phyloP scores from a whole-genome alignment of 1,140 invertebrate genomes.

The Bombus sibiricus region DNA sequence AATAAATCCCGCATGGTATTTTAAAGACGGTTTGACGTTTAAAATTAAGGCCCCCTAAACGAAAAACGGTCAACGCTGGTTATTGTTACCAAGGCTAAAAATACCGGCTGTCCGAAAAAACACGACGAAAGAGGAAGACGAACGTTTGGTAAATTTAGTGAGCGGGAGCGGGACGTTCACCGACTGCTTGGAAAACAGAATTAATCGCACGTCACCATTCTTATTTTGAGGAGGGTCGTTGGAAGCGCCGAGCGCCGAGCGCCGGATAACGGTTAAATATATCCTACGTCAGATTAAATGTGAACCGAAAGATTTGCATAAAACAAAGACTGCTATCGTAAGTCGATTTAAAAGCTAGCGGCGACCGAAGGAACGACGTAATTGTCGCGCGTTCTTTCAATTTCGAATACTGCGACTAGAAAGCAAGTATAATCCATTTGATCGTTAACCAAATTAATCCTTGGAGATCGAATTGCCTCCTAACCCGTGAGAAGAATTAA shows the following conservation, averaged over 20 bases:
- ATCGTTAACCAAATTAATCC: no score
- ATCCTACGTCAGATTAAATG: conserved; percentile 1
- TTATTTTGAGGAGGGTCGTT: conserved; percentile 27
- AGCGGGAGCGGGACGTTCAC: conserved; percentile 16
- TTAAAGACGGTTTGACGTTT: background rate
- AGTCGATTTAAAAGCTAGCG: no score
- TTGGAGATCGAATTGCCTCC: no score
- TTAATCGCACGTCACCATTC: conserved; percentile 39
- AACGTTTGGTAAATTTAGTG: conserved; percentile 64
- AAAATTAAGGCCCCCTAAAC: background rate
- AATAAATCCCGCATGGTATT: background rate
- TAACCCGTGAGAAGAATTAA: no score
- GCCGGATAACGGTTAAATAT: conserved; percentile 38
- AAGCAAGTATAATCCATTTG: no score
- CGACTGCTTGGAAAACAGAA: conserved; percentile 44
- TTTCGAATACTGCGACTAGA: no score
- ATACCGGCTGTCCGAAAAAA: conserved; percentile 58
- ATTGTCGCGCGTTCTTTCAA: no score
- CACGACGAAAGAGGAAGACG: conserved; percentile 33
- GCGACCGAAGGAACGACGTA: no score
- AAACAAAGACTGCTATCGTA: no score
- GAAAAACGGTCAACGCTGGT: conserved; percentile 47
- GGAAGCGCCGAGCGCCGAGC: background rate
- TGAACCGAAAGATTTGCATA: background rate
- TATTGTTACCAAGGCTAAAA: conserved; percentile 72